phyloP scores from a whole-genome alignment of 2,888 invertebrate genomes.

The Galerucella calmariensis region DNA sequence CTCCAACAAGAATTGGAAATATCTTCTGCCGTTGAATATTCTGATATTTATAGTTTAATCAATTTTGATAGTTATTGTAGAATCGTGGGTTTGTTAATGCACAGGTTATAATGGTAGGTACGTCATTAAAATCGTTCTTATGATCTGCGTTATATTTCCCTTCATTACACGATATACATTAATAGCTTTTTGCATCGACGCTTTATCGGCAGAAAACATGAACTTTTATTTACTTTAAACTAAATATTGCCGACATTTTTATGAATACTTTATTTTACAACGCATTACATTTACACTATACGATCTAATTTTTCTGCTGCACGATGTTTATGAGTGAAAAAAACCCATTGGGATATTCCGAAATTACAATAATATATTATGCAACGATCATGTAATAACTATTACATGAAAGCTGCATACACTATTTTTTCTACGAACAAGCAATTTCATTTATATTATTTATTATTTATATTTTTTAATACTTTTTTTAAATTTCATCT shows the following conservation, averaged over 20 bases:
- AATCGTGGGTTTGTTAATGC: conserved; percentile 38
- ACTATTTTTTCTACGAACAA: no score
- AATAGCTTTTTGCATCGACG: conserved; percentile 21
- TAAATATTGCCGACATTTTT: not conserved
- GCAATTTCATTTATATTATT: no score
- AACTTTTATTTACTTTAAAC: not conserved
- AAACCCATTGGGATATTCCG: no score
- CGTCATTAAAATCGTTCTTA: conserved; percentile 36
- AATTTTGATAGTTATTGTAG: conserved; percentile 41
- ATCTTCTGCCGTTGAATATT: conserved; percentile 37
- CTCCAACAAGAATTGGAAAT: conserved; percentile 30
- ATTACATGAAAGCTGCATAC: no score
- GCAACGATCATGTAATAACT: no score
- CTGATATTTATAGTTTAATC: conserved; percentile 42
- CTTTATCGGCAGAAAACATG: not conserved
- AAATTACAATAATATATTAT: no score
- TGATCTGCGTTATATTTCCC: conserved; percentile 24
- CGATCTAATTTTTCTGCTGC: no score
- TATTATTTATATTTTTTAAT: no score
- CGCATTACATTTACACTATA: no score
- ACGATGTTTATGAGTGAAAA: no score
- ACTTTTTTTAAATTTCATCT: no score
- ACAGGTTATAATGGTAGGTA: conserved; percentile 33
- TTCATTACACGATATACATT: conserved; percentile 30
- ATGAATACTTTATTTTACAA: not conserved